Evolutionary conservation across 1,140 invertebrate species (phyloP), one percentile per base, ranked within the genome.

Genomic region (Sarcophaga peregrina): DNA sequence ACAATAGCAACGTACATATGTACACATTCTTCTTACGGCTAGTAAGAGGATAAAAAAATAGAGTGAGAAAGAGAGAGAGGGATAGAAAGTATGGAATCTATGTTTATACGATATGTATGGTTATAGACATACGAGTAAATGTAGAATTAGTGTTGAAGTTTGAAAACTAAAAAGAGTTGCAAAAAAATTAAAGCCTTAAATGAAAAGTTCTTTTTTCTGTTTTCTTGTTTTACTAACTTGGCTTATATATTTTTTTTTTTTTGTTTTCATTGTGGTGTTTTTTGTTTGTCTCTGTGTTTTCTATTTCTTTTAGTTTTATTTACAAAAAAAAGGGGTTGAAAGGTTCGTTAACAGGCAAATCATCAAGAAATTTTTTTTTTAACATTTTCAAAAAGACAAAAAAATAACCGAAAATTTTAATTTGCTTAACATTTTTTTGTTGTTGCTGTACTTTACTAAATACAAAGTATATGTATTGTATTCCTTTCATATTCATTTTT

Each of bases 291-390:
- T 11, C 5, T 58, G 13, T 58, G 52, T 11, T 58, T 58, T 58
- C 52, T 9, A n/a, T n/a, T n/a, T n/a, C n/a, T n/a, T n/a, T n/a
- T n/a, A n/a, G n/a, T n/a, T n/a, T n/a, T n/a, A n/a, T n/a, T n/a
- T n/a, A n/a, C n/a, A n/a, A n/a, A 58, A 58, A 58, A 52, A 5
- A 58, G n/a, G 52, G 52, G 52, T 58, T 58, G 52, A 58, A 58
- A 58, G 52, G 52, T 58, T 58, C 52, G 52, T 58, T 58, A 58
- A 15, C 52, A 58, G n/a, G 52, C 52, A 58, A 58, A 58, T 58
- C 52, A 58, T 58, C 52, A 58, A 58, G 52, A 13, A 15, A 15
- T 58, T 58, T 58, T 13, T 58, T 15, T 52, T 10, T 52, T 52
- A 10, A 52, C n/a, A 5, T 52, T 8, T 52, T 58, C 5, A n/a